A percentile compares a stretch with the other conserved stretches of the same genome.
These are phyloP conservation scores for Caiman crocodilus DNA, from an alignment of 2,797 vertebrate genomes.

Conservation along the genomic window DNA sequence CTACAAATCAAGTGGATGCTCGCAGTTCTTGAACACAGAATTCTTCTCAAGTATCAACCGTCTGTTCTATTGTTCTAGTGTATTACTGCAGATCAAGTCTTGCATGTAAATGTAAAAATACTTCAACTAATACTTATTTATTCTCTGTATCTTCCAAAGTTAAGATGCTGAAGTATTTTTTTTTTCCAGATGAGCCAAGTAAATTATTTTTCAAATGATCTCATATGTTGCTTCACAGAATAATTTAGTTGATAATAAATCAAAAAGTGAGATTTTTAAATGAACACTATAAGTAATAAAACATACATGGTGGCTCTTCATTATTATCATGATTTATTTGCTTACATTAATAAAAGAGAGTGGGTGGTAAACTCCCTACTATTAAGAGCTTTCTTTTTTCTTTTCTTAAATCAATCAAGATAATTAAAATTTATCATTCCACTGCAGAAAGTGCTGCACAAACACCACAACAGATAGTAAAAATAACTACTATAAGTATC, in stretches of 20 bases:
- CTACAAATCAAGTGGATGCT: neutral
- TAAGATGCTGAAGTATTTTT: neutral
- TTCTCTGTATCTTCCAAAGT: neutral
- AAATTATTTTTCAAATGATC: constrained; percentile 6
- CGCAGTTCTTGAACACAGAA: neutral
- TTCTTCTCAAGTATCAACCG: neutral
- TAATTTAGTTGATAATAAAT: neutral
- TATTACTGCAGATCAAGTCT: neutral
- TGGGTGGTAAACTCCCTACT: neutral
- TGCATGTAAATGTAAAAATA: neutral
- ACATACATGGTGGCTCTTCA: neutral
- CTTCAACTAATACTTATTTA: neutral
- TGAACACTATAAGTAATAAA: neutral
- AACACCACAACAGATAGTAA: neutral
- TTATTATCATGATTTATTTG: neutral
- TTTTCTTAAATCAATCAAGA: neutral
- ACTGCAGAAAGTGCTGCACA: neutral
- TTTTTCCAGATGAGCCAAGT: neutral
- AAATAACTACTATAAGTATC: too few species aligned
- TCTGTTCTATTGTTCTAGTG: neutral
- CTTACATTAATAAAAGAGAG: neutral
- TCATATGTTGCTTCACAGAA: neutral
- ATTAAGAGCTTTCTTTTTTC: neutral
- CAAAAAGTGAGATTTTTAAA: neutral
- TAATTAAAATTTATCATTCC: neutral